These are phyloP conservation scores for Palloptera scutellata DNA, from an alignment of 2,888 invertebrate species.

Conservation along the genomic window DNA sequence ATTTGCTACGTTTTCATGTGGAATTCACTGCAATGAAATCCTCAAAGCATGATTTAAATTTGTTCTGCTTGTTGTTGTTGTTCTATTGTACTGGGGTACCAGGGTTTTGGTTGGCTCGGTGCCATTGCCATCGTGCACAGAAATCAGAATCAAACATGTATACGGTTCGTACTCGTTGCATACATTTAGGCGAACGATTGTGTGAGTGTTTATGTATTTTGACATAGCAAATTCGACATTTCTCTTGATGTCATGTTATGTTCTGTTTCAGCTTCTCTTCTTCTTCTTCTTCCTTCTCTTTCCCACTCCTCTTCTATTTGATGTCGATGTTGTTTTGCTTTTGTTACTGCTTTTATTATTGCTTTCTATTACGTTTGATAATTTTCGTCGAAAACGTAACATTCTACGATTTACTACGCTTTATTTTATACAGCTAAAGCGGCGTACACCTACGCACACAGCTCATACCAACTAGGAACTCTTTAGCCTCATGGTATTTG, in stretches of 20 bases:
- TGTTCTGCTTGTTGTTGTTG: too few species aligned
- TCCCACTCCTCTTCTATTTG: conserved; percentile 17
- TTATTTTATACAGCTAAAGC: too few species aligned
- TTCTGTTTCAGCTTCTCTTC: neutral
- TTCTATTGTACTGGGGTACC: too few species aligned
- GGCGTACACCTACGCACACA: conserved; percentile 9
- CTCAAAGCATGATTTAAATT: too few species aligned
- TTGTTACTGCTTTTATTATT: conserved; percentile 11
- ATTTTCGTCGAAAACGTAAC: conserved; percentile 27
- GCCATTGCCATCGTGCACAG: too few species aligned
- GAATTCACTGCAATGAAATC: too few species aligned
- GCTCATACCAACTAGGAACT: too few species aligned
- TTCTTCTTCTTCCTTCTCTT: neutral
- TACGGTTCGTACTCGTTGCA: too few species aligned
- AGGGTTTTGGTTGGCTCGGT: too few species aligned
- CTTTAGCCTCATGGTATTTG: too few species aligned
- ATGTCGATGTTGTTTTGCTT: conserved; percentile 9
- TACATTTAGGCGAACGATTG: neutral
- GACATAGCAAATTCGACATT: conserved; percentile 17
- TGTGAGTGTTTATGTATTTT: conserved; percentile 11
- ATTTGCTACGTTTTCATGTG: too few species aligned
- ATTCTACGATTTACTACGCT: conserved; percentile 2
- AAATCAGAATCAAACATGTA: too few species aligned
- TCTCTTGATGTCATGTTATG: conserved; percentile 1
- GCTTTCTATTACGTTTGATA: conserved; percentile 30